Base-by-base conservation (phyloP, 2,888 invertebrate genomes). In the Cheilosia pagana region DNA sequence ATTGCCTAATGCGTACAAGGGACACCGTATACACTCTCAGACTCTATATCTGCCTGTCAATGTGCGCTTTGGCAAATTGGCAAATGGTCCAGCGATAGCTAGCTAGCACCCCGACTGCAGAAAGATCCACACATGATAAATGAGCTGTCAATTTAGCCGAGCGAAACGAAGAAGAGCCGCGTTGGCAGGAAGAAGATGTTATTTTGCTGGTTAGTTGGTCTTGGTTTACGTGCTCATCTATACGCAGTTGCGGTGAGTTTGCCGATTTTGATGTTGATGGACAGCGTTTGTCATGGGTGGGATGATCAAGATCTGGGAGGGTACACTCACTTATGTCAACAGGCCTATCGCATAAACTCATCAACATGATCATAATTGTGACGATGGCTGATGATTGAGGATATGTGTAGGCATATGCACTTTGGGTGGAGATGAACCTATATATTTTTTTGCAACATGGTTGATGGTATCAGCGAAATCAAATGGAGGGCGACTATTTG, bases 281-380 rank as follows among this genome's bases (percentile, higher is more conserved):
- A 78, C 78, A 83, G 74, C 70, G 57, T 53, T 63, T 78, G 68
- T 70, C 83, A 75, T 68, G 77, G 57, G 19, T 65, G 76, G 59
- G 57, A 63, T 70, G 78, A 21, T 50, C 50, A n/a, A 68, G 50
- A 59, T 74, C 59, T 83, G 63, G 50, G 63, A 75, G 50, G 75
- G 70, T 53, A 62, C 78, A 53, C 82, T 72, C 48, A 59, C 63
- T 78, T 68, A 74, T 83, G 83, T 83, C 83, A 83, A 79, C 83
- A 74, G 45, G 59, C 39, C 78, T 52, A 83, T 83, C 74, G 45
- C 74, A 83, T 83, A 78, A 75, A 78, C 74, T 70, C 83, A 65
- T 83, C 83, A 83, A 75, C 83, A 70, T 59, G 74, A 65, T 83
- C 74, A 53, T 83, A 79, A 83, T 83, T 83, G 78, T 60, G 78